phyloP scores from a whole-genome alignment of 2,888 invertebrate species.

The Agrochola circellaris region DNA sequence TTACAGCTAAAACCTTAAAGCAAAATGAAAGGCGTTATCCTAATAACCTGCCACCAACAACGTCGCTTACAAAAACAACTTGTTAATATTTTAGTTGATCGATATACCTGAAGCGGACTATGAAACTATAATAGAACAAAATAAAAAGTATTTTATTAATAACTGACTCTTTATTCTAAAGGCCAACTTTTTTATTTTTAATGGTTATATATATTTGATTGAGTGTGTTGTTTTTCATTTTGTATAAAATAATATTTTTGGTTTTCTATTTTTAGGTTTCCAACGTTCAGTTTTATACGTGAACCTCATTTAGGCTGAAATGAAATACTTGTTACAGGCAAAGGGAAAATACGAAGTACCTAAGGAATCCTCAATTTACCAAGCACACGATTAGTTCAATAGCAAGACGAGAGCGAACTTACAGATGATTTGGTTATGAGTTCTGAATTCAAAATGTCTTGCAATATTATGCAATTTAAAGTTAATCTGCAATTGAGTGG shows the following conservation, averaged over 20 bases:
- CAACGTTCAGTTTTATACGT: too few relatives aligned
- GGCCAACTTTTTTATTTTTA: conserved; percentile 29
- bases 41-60: conserved; percentile 56
- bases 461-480: background rate
- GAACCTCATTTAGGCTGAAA: background rate
- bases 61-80: conserved; percentile 66
- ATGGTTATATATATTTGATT: conserved; percentile 19
- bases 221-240: conserved; percentile 7
- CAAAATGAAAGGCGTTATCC: conserved; percentile 44
- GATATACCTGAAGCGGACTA: conserved; percentile 64
- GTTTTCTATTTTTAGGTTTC: conserved; percentile 8
- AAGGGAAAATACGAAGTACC: background rate
- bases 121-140: conserved; percentile 38
- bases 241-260: conserved; percentile 1
- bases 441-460: background rate
- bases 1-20: conserved; percentile 23
- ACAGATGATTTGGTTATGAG: background rate
- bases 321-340: background rate
- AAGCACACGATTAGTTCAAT: background rate
- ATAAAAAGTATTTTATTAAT: conserved; percentile 47
- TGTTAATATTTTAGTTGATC: conserved; percentile 77
- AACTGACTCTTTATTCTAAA: conserved; percentile 32
- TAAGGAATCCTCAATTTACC: background rate
- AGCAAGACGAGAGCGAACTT: background rate
- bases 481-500: background rate